These are phyloP conservation scores for Epirrhoe tristata DNA, from an alignment of 2,888 invertebrate genomes.

Conservation along the genomic window DNA sequence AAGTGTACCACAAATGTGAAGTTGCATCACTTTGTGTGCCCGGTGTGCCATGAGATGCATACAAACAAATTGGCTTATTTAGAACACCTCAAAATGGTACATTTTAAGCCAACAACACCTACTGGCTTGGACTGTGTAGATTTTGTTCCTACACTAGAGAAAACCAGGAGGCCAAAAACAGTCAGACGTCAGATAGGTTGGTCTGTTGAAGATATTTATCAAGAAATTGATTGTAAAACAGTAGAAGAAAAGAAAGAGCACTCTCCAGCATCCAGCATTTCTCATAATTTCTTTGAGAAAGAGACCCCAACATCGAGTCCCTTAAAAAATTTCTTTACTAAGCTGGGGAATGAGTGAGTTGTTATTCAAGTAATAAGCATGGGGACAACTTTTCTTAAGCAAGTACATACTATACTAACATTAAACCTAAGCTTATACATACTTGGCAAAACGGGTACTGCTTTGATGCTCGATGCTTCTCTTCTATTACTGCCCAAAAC, in stretches of 20 bases:
- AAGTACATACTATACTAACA: constrained; percentile 38
- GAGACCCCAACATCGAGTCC: constrained; percentile 76
- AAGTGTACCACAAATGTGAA: constrained; percentile 80
- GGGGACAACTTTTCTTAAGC: constrained; percentile 51
- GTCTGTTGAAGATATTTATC: constrained; percentile 81
- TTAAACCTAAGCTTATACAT: constrained; percentile 29
- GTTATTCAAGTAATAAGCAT: constrained; percentile 69
- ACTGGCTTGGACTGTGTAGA: constrained; percentile 74
- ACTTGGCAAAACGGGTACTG: constrained; percentile 45
- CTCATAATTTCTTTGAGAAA: constrained; percentile 75
- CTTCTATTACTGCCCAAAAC: constrained; percentile 13
- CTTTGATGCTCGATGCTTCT: constrained; percentile 28
- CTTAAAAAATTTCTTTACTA: constrained; percentile 76
- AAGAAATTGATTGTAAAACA: constrained; percentile 79
- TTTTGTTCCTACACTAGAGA: constrained; percentile 71
- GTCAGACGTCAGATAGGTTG: constrained; percentile 81
- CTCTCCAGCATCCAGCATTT: constrained; percentile 73
- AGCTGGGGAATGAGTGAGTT: constrained; percentile 82
- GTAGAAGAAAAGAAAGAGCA: constrained; percentile 63
- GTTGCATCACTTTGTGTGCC: constrained; percentile 77
- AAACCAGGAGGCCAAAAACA: constrained; percentile 70
- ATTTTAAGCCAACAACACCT: constrained; percentile 57
- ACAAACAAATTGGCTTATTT: constrained; percentile 70
- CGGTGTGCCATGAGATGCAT: constrained; percentile 78
- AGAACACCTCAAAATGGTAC: constrained; percentile 70